Evolutionary conservation across 2,797 vertebrate genomes (phyloP), one percentile per base, ranked within the genome.

Genomic region (Tokudaia muenninki): DNA sequence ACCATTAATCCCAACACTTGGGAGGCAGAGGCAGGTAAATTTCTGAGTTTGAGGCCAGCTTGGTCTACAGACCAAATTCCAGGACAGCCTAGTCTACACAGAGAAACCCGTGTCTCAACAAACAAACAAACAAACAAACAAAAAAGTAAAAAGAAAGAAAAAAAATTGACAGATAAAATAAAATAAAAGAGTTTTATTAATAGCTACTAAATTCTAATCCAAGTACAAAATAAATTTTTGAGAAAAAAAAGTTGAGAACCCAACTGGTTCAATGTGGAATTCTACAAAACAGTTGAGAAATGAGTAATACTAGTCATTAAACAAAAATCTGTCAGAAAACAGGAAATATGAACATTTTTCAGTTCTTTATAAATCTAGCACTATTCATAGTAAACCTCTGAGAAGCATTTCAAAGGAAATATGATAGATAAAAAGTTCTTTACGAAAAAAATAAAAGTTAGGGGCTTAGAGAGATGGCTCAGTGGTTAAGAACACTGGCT

Each of bases 201-300:
- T 44, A 90, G 2, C 12, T 37, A 63, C 87, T 90, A 78, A 83
- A 92, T 70, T 79, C 29, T n/a, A 87, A 83, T 75, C 14, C 44
- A 17, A 97, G 31, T 61, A 94, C 34, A 94, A 34, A 77, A 89
- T 41, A 90, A 90, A 37, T 55, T 87, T 90, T 93, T 92, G 44
- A 95, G n/a, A 57, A 84, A 86, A n/a, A 86, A n/a, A 94, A 52
- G 17, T 44, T 91, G 24, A 92, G 50, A 0, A 0, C 16, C 31
- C 1, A 84, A 72, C 9, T 91, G 24, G 3, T 47, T 89, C 90
- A 87, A 93, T 65, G n/a, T 9, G 93, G 94, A 92, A 72, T 83
- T 91, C 72, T 59, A 55, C 57, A 41, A 94, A 92, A 92, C 22
- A 87, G 59, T 57, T 87, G 57, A 92, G n/a, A 91, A 50, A 52